Evolutionary conservation across 2,888 invertebrate species (phyloP), one percentile per base, ranked within the genome.

Genomic region (Temnothorax unifasciatus): DNA sequence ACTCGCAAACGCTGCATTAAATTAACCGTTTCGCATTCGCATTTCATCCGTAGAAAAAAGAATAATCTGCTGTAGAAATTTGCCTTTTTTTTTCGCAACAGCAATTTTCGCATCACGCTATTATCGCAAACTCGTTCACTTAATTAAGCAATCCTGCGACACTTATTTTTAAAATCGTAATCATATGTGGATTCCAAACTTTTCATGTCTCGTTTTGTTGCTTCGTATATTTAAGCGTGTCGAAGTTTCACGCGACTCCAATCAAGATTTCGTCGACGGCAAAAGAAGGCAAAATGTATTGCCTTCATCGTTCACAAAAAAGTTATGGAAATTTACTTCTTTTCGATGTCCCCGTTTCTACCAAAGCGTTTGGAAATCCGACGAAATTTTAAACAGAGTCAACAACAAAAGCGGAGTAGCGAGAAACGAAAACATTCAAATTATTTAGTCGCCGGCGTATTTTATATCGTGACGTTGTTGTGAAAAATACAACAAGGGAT

Each of bases 341-440:
- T 8, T 9, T 29, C 11, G 11, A 8, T 54, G 6, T 21, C 3
- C n/a, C 18, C 4, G 15, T 64, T 75, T 75, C 21, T 8, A 3
- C 34, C 34, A 47, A 64, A 50, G 50, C 9, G 50, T 15, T 38
- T 64, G 18, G 18, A 38, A 21, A 25, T 18, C 18, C 64, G 21
- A 34, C 15, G 2, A 38, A 54, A 3, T 61, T 75, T 52, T 13
- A 34, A 50, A 47, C 18, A 18, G 1, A 34, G 5, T 50, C 34
- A 34, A 34, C 21, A 9, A 25, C 18, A 73, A 59, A 59, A 59
- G 6, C 34, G n/a, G 15, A 2, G 13, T 34, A n/a, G n/a, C 15
- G 47, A 63, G 18, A 50, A 38, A 64, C n/a, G 50, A 18, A 66
- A 50, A 47, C 21, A 64, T 75, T 47, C 3, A 21, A 64, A 64